Percentiles rank a stretch among this genome's conserved stretches.
phyloP scores from a whole-genome alignment of 1,140 invertebrate genomes.

The Neotoxoptera formosana region DNA sequence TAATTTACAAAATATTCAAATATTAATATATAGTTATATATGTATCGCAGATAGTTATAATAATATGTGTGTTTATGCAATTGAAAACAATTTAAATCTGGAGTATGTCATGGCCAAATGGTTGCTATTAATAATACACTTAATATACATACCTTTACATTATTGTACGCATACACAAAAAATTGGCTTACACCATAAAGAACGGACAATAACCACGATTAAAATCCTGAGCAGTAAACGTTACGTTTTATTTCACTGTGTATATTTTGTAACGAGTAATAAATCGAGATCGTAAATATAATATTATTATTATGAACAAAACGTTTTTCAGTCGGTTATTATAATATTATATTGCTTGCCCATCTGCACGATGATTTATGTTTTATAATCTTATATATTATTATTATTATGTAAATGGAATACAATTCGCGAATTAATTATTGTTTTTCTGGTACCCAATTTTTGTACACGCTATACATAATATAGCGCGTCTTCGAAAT shows the following conservation, averaged over 20 bases:
- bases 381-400: background rate
- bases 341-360: background rate
- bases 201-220: slow-evolving; percentile 33
- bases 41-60: background rate
- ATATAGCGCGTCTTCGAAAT: too few species aligned
- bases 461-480: background rate
- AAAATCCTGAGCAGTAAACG: background rate
- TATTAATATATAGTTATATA: slow-evolving; percentile 16
- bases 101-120: slow-evolving; percentile 52
- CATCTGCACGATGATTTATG: background rate
- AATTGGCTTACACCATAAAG: background rate
- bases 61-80: slow-evolving; percentile 56
- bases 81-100: slow-evolving; percentile 58
- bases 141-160: slow-evolving; percentile 31
- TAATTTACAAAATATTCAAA: background rate
- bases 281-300: background rate
- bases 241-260: background rate
- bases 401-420: background rate
- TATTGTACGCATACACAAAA: slow-evolving; percentile 26
- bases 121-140: slow-evolving; percentile 29
- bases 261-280: background rate
- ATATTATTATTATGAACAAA: background rate
- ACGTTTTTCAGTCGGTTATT: background rate
- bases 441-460: background rate
- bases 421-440: background rate